These are phyloP conservation scores for Nipponacmea schrenckii DNA, from an alignment of 2,888 invertebrate species.

Conservation along the genomic window DNA sequence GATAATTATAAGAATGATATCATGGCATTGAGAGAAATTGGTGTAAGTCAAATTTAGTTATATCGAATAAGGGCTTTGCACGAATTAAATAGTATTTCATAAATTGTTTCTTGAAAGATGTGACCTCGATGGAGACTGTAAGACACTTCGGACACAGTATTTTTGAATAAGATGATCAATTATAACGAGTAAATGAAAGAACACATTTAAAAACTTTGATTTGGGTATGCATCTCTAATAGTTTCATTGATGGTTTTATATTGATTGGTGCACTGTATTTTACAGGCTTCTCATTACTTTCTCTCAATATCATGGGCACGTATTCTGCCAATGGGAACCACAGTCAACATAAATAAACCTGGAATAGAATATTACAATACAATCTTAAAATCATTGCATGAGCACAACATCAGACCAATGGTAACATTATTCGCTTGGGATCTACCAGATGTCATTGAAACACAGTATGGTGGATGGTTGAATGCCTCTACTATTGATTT, in stretches of 20 bases:
- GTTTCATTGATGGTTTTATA: no score
- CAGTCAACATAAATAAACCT: slow-evolving; percentile 71
- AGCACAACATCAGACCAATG: slow-evolving; percentile 72
- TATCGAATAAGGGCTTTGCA: not conserved
- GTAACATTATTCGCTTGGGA: slow-evolving; percentile 71
- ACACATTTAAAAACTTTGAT: no score
- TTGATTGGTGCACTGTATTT: no score
- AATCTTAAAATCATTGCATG: slow-evolving; percentile 77
- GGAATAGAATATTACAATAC: slow-evolving; percentile 83
- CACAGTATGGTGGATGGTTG: slow-evolving; percentile 66
- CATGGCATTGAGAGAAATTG: slow-evolving; percentile 69
- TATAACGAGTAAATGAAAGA: no score
- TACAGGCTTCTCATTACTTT: slow-evolving; percentile 45
- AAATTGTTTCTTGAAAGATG: no score
- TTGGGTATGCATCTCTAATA: no score
- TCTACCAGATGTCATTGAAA: slow-evolving; percentile 64
- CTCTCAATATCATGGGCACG: slow-evolving; percentile 77
- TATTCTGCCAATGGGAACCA: slow-evolving; percentile 75
- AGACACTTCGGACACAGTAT: no score
- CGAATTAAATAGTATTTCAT: not conserved
- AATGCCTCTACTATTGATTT: slow-evolving; percentile 53
- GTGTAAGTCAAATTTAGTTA: slow-evolving; percentile 22
- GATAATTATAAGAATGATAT: slow-evolving; percentile 75
- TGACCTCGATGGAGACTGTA: no score
- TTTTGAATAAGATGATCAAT: no score